These are phyloP conservation scores for Oncorhynchus mykiss DNA, from an alignment of 2,113 vertebrate species.

Conservation along the genomic window DNA sequence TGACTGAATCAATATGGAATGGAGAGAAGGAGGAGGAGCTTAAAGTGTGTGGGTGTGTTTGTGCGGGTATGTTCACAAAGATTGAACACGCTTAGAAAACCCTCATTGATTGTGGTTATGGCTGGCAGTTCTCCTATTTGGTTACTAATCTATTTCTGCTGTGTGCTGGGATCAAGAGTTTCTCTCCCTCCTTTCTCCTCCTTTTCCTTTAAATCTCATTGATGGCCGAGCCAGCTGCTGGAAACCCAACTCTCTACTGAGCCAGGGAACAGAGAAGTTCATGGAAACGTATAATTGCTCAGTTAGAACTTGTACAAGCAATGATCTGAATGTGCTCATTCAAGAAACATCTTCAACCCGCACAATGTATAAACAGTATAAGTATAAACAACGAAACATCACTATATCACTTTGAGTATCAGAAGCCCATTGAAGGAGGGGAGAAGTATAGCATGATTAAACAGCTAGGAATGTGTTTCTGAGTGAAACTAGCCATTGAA, in stretches of 20 bases:
- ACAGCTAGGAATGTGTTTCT: no score
- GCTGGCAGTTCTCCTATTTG: conserved; percentile 80
- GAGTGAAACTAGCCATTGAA: no score
- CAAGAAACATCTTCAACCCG: neutral
- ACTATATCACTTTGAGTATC: no score
- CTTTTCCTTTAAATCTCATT: conserved; percentile 48
- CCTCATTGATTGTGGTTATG: conserved; percentile 80
- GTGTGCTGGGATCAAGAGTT: conserved; percentile 61
- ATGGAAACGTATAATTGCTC: conserved; percentile 51
- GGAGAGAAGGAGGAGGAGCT: neutral
- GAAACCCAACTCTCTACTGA: conserved; percentile 48
- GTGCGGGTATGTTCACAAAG: conserved; percentile 21
- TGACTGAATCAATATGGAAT: conserved; percentile 57
- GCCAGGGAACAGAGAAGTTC: conserved; percentile 11
- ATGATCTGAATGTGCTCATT: conserved; percentile 19
- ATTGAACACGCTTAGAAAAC: conserved; percentile 82
- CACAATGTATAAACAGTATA: neutral
- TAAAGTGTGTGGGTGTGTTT: conserved; percentile 30
- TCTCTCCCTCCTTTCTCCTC: conserved; percentile 29
- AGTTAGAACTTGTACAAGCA: conserved; percentile 28
- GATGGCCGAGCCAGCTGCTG: conserved; percentile 48
- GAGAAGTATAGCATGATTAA: no score
- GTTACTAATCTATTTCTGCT: conserved; percentile 84
- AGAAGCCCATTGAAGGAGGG: no score
- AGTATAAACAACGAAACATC: neutral